Evolutionary conservation across 1,140 invertebrate species (phyloP).

Genomic region (Ectropis grisescens): DNA sequence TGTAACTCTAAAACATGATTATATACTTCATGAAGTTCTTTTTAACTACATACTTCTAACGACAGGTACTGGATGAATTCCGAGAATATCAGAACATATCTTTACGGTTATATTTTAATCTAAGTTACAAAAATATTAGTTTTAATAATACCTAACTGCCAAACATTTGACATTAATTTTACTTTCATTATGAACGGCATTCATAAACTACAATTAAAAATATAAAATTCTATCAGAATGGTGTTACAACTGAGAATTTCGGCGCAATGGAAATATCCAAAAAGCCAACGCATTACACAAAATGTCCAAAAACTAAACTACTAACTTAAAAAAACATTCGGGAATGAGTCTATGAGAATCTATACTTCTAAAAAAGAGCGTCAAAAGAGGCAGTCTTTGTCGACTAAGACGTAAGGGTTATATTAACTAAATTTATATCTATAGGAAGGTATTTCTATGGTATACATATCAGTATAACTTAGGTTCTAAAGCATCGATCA

Average conservation of each 20-base stretch:
- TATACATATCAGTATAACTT: not conserved
- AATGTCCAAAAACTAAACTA: constrained; percentile 37
- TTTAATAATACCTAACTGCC: too few relatives aligned
- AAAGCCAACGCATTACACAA: constrained; percentile 29
- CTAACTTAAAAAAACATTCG: constrained; percentile 24
- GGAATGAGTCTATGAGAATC: constrained; percentile 23
- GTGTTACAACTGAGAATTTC: constrained; percentile 29
- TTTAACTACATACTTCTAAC: too few relatives aligned
- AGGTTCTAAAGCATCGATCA: too few relatives aligned
- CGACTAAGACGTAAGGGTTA: not conserved
- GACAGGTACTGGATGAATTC: too few relatives aligned
- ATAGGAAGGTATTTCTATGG: not conserved
- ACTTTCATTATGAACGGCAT: not conserved
- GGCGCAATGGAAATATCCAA: constrained; percentile 15
- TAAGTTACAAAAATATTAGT: too few relatives aligned
- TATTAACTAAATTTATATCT: not conserved
- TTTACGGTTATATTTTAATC: too few relatives aligned
- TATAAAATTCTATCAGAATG: not conserved
- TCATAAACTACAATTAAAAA: not conserved
- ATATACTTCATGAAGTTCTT: too few relatives aligned
- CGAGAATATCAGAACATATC: too few relatives aligned
- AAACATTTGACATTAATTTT: not conserved
- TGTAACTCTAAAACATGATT: too few relatives aligned
- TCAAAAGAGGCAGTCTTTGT: not conserved
- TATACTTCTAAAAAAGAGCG: too few relatives aligned